Evolutionary conservation across 2,113 vertebrate species (phyloP).

Genomic region (Silurus glanis): DNA sequence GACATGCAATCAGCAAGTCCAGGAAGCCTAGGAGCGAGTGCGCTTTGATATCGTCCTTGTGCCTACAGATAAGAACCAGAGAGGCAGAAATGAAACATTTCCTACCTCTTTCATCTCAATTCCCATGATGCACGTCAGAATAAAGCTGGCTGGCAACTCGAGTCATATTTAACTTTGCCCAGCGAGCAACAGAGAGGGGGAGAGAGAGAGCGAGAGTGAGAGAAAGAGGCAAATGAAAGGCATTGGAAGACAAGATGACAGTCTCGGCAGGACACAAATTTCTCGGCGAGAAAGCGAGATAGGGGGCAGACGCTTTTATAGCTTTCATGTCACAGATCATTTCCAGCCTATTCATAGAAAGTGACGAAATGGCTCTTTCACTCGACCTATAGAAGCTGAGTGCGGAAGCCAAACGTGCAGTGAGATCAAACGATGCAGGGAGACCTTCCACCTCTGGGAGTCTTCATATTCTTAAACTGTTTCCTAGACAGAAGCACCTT

Average conservation of each 20-base stretch:
- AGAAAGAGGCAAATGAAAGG: neutral
- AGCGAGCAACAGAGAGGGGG: neutral
- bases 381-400: neutral
- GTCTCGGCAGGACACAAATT: slow-evolving; percentile 21
- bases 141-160: slow-evolving; percentile 29
- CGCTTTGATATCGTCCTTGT: slow-evolving; percentile 19
- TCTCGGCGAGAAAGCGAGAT: slow-evolving; percentile 14
- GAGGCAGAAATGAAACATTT: slow-evolving; percentile 41
- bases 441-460: neutral
- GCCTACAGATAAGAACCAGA: slow-evolving; percentile 35
- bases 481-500: no score
- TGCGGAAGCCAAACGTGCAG: neutral
- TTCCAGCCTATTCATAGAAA: slow-evolving; percentile 49
- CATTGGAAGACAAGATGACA: slow-evolving; percentile 10
- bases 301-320: slow-evolving; percentile 34
- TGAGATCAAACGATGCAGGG: neutral
- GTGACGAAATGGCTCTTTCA: slow-evolving; percentile 16
- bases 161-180: slow-evolving; percentile 32
- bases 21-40: neutral
- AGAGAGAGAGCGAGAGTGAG: neutral
- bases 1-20: slow-evolving; percentile 18
- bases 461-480: neutral
- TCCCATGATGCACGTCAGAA: slow-evolving; percentile 40
- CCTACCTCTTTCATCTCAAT: slow-evolving; percentile 42
- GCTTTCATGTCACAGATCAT: slow-evolving; percentile 50